Conservation (phyloP, 1,140 invertebrate genomes). For the Drosophila sulfurigaster region DNA sequence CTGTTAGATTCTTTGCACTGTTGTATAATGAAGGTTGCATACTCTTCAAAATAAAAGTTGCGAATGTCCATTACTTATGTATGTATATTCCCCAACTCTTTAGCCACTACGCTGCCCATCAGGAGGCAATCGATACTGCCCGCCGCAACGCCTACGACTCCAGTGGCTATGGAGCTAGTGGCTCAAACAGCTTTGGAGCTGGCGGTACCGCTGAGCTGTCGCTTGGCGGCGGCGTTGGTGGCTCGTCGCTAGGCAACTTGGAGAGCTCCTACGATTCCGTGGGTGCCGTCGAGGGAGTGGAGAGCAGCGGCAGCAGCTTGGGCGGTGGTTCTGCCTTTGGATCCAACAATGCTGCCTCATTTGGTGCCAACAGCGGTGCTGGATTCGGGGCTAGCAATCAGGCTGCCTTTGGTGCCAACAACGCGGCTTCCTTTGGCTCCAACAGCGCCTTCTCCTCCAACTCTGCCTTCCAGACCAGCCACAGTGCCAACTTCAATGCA, state of each 20-base stretch:
- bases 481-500: slow-evolving; percentile 61
- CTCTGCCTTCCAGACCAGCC: slow-evolving; percentile 59
- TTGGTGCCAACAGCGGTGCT: slow-evolving; percentile 22
- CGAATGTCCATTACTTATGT: background rate
- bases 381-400: slow-evolving; percentile 41
- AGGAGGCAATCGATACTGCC: slow-evolving; percentile 71
- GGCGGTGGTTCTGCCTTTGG: slow-evolving; percentile 28
- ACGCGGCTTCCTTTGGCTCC: slow-evolving; percentile 52
- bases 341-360: slow-evolving; percentile 32
- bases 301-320: slow-evolving; percentile 17
- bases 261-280: slow-evolving; percentile 74
- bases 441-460: slow-evolving; percentile 62
- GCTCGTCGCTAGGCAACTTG: slow-evolving; percentile 53
- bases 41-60: background rate
- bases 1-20: background rate
- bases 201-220: slow-evolving; percentile 35
- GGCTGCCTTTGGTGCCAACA: slow-evolving; percentile 41
- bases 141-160: slow-evolving; percentile 55
- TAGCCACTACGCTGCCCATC: slow-evolving; percentile 73
- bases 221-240: slow-evolving; percentile 14
- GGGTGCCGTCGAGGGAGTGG: slow-evolving; percentile 53
- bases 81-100: background rate
- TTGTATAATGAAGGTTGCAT: background rate
- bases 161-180: slow-evolving; percentile 22
- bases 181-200: slow-evolving; percentile 12